Evolutionary conservation across 2,797 vertebrate genomes (phyloP).

Genomic region (Falco novaeseelandiae): DNA sequence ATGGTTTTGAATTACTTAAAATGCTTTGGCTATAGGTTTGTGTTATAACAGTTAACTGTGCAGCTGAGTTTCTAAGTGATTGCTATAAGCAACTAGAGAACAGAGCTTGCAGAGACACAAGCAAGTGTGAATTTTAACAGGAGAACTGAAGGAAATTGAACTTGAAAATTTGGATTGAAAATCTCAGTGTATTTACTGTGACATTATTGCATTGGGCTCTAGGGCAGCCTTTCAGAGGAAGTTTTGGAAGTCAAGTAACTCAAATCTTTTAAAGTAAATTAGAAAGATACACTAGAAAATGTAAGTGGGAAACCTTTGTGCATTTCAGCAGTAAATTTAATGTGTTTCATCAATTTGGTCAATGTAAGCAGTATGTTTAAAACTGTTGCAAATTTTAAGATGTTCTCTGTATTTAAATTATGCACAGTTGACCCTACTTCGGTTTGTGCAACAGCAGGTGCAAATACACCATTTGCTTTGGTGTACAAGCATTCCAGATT

Average conservation of each 20-base stretch:
- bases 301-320: not conserved
- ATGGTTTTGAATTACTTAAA: not conserved
- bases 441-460: not conserved
- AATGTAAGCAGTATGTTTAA: not conserved
- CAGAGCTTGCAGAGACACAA: not conserved
- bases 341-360: not conserved
- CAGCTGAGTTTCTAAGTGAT: not conserved
- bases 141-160: not conserved
- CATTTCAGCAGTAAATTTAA: not conserved
- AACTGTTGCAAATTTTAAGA: not conserved
- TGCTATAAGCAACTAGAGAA: not conserved
- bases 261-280: not conserved
- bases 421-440: not conserved
- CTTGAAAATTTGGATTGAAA: not conserved
- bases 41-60: not conserved
- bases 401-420: not conserved
- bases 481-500: not conserved
- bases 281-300: not conserved
- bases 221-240: not conserved
- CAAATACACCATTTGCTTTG: not conserved
- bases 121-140: not conserved
- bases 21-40: not conserved
- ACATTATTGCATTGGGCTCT: not conserved
- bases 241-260: not conserved
- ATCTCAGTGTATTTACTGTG: not conserved